phyloP scores from a whole-genome alignment of 2,797 vertebrate species.

The Smutsia gigantea region DNA sequence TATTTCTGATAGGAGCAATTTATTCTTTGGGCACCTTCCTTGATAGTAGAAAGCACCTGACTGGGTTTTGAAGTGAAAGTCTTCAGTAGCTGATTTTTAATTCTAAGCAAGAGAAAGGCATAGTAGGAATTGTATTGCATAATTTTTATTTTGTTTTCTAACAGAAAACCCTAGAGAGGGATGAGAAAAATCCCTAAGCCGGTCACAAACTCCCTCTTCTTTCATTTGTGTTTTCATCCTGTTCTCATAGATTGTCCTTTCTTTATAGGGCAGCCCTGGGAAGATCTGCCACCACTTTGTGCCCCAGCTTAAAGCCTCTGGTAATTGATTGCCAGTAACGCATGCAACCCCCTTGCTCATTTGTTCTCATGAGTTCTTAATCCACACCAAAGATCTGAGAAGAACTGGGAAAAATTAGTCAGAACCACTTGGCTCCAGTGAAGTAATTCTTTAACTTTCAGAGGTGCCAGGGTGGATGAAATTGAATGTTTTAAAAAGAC shows the following conservation, averaged over 20 bases:
- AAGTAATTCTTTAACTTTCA: conserved; percentile 67
- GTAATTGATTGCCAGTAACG: conserved; percentile 46
- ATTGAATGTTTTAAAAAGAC: conserved; percentile 64
- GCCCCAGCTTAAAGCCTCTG: conserved; percentile 36
- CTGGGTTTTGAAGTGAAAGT: conserved; percentile 83
- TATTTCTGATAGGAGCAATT: conserved; percentile 87
- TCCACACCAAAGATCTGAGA: conserved; percentile 44
- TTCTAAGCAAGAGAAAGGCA: conserved; percentile 78
- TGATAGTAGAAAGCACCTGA: conserved; percentile 82
- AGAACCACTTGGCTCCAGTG: conserved; percentile 25
- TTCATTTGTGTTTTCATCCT: conserved; percentile 42
- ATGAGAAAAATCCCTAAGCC: conserved; percentile 63
- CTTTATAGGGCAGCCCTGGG: background rate
- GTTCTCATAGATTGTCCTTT: background rate
- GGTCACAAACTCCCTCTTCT: background rate
- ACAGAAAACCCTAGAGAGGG: conserved; percentile 63
- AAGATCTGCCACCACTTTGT: conserved; percentile 57
- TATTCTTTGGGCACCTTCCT: conserved; percentile 85
- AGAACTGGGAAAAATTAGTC: conserved; percentile 62
- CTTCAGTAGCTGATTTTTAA: conserved; percentile 82
- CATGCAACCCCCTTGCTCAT: background rate
- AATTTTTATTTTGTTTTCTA: conserved; percentile 78
- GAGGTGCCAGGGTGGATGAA: conserved; percentile 26
- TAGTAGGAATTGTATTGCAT: conserved; percentile 56
- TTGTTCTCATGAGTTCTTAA: conserved; percentile 51